phyloP scores from a whole-genome alignment of 2,888 invertebrate species.

The Pammene aurita region DNA sequence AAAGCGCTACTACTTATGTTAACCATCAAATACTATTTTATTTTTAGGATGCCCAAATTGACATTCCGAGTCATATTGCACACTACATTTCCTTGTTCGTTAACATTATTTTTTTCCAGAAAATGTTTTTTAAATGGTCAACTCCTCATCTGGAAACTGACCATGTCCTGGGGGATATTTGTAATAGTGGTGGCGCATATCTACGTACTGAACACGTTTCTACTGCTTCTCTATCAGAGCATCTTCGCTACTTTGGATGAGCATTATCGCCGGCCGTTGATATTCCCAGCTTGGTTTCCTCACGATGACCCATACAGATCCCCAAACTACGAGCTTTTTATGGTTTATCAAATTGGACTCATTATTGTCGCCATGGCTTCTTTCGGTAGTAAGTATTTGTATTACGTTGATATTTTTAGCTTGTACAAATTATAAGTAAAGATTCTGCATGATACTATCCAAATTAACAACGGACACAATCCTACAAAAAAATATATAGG shows the following conservation, averaged over 20 bases:
- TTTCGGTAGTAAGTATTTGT: slow-evolving; percentile 58
- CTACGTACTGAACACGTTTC: slow-evolving; percentile 51
- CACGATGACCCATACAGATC: slow-evolving; percentile 63
- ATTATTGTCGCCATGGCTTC: slow-evolving; percentile 51
- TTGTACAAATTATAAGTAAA: not conserved
- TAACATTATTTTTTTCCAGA: slow-evolving; percentile 52
- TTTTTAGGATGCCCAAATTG: too few species aligned
- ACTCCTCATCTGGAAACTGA: slow-evolving; percentile 63
- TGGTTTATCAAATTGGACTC: slow-evolving; percentile 49
- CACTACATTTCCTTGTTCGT: too few species aligned
- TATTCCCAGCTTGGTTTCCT: slow-evolving; percentile 67
- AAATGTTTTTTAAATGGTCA: slow-evolving; percentile 61
- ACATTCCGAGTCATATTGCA: too few species aligned
- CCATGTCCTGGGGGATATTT: slow-evolving; percentile 57
- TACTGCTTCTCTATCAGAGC: slow-evolving; percentile 54
- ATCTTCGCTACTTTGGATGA: slow-evolving; percentile 60
- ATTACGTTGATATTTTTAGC: too few species aligned
- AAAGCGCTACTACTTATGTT: too few species aligned
- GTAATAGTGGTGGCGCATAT: slow-evolving; percentile 42
- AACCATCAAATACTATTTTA: too few species aligned
- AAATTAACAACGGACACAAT: too few species aligned
- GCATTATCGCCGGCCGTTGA: slow-evolving; percentile 57
- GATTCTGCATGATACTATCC: too few species aligned
- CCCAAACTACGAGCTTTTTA: slow-evolving; percentile 67
- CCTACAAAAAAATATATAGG: too few species aligned